Conservation (phyloP, 2,113 vertebrate species). For the Tonatia bakeri region DNA sequence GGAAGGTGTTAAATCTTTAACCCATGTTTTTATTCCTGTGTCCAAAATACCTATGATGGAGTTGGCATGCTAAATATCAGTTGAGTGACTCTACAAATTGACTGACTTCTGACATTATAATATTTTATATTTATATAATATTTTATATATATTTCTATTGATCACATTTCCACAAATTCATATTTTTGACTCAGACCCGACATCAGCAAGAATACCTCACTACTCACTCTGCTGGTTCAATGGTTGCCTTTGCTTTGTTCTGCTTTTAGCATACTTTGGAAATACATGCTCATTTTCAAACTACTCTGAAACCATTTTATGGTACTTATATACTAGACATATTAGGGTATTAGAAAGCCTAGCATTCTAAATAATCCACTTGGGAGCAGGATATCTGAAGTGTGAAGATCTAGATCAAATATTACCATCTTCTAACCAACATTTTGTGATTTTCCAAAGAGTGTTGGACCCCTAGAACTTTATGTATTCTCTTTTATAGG, state of each 20-base stretch:
- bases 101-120: background rate
- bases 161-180: background rate
- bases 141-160: too few relatives aligned
- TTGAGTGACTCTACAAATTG: background rate
- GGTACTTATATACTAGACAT: background rate
- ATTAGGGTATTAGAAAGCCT: background rate
- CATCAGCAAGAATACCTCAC: background rate
- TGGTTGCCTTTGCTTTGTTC: background rate
- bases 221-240: background rate
- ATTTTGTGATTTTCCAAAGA: background rate
- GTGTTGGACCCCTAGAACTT: background rate
- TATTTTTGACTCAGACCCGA: background rate
- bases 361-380: background rate
- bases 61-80: background rate
- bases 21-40: background rate
- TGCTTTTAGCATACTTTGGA: background rate
- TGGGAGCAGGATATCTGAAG: background rate
- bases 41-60: background rate
- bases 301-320: background rate
- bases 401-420: background rate
- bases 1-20: background rate
- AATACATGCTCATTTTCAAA: background rate
- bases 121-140: background rate
- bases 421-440: background rate
- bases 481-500: background rate